Evolutionary conservation across 1,140 invertebrate species (phyloP).

Genomic region (Bicyclus anynana): DNA sequence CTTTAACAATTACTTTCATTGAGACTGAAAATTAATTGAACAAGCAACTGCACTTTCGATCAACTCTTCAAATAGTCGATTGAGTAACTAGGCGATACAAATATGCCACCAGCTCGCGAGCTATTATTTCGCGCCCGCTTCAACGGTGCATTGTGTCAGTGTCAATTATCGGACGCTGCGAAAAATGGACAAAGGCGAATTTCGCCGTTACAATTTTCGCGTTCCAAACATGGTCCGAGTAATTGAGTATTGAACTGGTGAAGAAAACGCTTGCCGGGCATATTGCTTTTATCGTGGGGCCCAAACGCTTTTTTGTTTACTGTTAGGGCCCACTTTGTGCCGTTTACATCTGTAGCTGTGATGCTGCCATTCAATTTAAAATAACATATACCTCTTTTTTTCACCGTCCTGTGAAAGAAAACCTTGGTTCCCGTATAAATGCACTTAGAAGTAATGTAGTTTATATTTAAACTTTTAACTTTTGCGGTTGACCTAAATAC

Average conservation of each 20-base stretch:
- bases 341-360: background rate
- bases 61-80: no score
- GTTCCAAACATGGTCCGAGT: conserved; percentile 22
- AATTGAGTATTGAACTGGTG: conserved; percentile 23
- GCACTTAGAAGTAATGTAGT: no score
- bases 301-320: background rate
- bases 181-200: conserved; percentile 29
- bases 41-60: no score
- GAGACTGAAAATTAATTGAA: no score
- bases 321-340: background rate
- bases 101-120: background rate
- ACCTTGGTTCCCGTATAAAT: no score
- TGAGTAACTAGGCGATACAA: no score
- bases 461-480: no score
- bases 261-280: conserved; percentile 24
- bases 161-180: conserved; percentile 32
- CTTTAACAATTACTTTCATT: no score
- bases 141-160: conserved; percentile 28
- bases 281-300: background rate
- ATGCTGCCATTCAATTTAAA: background rate
- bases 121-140: conserved; percentile 1
- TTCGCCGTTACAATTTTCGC: conserved; percentile 29
- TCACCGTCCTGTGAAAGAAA: no score
- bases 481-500: no score
- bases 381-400: no score